Evolutionary conservation across 2,113 vertebrate species (phyloP).

Genomic region (Hippocampus guttulatus): DNA sequence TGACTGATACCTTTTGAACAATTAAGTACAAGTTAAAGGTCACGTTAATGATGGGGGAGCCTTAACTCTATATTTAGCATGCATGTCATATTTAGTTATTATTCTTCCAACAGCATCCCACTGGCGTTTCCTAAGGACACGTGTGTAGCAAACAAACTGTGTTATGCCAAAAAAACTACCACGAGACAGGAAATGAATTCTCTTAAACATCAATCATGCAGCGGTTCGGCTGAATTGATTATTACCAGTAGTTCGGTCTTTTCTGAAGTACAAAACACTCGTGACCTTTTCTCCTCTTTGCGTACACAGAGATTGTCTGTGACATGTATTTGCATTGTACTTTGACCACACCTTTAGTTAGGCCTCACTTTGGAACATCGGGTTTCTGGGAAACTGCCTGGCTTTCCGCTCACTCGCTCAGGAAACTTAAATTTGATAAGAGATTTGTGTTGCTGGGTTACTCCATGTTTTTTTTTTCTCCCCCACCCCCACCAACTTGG

Average conservation of each 20-base stretch:
- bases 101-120: no score
- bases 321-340: slow-evolving; percentile 32
- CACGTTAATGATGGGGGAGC: no score
- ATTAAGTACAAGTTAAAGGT: no score
- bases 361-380: not conserved
- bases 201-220: no score
- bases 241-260: not conserved
- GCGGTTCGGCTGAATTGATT: no score
- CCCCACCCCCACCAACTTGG: not conserved
- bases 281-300: slow-evolving; percentile 21
- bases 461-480: not conserved
- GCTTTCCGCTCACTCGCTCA: slow-evolving; percentile 27
- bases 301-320: slow-evolving; percentile 41
- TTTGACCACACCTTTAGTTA: slow-evolving; percentile 37
- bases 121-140: no score
- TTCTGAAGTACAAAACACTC: not conserved
- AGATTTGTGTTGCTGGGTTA: slow-evolving; percentile 7
- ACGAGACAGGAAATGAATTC: no score
- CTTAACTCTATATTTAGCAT: no score
- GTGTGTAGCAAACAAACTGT: no score
- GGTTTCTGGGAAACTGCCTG: slow-evolving; percentile 15
- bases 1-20: no score
- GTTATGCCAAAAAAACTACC: no score
- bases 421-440: slow-evolving; percentile 29
- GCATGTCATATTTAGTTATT: no score